These are phyloP conservation scores for Passer montanus DNA, from an alignment of 2,113 vertebrate genomes.

Conservation along the genomic window DNA sequence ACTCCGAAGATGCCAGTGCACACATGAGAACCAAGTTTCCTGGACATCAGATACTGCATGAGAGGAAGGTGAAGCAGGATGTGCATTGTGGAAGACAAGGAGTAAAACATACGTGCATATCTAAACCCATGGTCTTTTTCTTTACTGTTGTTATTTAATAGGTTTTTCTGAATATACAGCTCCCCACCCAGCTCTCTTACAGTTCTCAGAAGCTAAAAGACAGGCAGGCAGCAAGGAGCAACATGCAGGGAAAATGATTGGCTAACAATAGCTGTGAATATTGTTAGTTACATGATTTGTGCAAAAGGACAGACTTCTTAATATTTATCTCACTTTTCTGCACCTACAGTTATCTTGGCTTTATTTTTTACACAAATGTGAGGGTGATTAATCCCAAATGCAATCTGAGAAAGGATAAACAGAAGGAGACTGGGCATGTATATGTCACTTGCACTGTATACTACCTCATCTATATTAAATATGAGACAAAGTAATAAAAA, in stretches of 20 bases:
- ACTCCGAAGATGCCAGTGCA: not conserved
- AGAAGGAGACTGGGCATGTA: not conserved
- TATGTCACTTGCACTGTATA: not conserved
- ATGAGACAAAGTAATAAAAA: slow-evolving; percentile 37
- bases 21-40: not conserved
- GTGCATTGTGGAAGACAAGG: not conserved
- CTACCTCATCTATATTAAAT: not conserved
- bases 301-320: not conserved
- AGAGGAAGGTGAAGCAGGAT: not conserved
- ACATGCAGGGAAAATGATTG: not conserved
- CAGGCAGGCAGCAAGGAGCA: not conserved
- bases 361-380: not conserved
- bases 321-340: not conserved
- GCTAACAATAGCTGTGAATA: not conserved
- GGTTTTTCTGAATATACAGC: not conserved
- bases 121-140: not conserved
- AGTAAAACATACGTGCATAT: not conserved
- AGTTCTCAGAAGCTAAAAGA: not conserved
- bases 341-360: not conserved
- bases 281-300: not conserved
- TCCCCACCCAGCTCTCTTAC: not conserved
- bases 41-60: not conserved
- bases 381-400: not conserved
- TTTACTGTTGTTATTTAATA: not conserved
- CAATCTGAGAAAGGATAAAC: not conserved